A percentile compares a stretch with the other conserved stretches of the same genome.
These are phyloP conservation scores for Scaptomyza reducta DNA, from an alignment of 2,888 invertebrate species.

Conservation along the genomic window DNA sequence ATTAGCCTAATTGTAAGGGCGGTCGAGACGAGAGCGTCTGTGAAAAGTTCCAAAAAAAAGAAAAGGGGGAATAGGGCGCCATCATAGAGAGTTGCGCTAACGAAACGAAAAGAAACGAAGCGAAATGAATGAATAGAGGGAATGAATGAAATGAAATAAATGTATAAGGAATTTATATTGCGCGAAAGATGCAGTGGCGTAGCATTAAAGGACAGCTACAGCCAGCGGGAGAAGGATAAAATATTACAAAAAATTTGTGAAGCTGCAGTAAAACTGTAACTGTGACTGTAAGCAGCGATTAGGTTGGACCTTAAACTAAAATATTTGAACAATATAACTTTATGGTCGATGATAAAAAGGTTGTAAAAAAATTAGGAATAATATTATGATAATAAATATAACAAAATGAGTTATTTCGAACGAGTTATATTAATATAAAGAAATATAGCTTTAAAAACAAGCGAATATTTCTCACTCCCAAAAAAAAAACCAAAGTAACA, in stretches of 20 bases:
- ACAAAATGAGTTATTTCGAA: too few relatives aligned
- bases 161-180: conserved; percentile 71
- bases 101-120: conserved; percentile 54
- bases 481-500: neutral
- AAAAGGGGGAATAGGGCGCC: conserved; percentile 9
- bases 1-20: conserved; percentile 80
- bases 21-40: conserved; percentile 37
- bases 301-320: neutral
- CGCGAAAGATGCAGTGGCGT: conserved; percentile 51
- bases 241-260: neutral
- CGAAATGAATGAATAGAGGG: conserved; percentile 55
- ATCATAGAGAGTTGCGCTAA: conserved; percentile 42
- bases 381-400: too few relatives aligned
- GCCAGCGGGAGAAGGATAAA: neutral
- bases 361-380: neutral
- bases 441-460: too few relatives aligned
- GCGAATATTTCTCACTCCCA: too few relatives aligned
- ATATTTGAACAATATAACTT: neutral
- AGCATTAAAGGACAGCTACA: neutral
- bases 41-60: conserved; percentile 1
- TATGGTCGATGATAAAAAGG: neutral
- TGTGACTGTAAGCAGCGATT: neutral
- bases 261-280: neutral
- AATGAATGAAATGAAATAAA: conserved; percentile 66
- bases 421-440: too few relatives aligned